phyloP scores from a whole-genome alignment of 2,113 vertebrate species.

The Mustelus asterias region DNA sequence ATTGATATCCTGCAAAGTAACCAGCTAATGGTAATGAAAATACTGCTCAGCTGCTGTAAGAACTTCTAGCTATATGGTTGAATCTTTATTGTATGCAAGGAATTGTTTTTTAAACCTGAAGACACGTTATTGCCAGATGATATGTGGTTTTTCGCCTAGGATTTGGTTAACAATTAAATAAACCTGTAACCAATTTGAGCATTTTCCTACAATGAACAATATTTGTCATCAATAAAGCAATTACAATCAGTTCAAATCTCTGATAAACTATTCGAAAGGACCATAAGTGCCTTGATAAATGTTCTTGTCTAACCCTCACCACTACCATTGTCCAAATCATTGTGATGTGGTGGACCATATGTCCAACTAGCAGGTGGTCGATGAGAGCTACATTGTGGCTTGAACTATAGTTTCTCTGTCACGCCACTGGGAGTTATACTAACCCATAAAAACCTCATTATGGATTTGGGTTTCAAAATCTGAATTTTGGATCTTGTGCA shows the following conservation, averaged over 20 bases:
- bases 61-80: neutral
- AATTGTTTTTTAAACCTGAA: neutral
- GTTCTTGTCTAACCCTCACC: neutral
- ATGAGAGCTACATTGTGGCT: neutral
- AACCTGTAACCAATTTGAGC: neutral
- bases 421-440: neutral
- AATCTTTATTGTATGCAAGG: neutral
- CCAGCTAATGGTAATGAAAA: neutral
- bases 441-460: neutral
- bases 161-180: neutral
- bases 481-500: neutral
- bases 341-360: neutral
- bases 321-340: neutral
- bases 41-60: neutral
- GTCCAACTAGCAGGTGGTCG: neutral
- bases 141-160: neutral
- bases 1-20: neutral
- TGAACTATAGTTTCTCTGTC: neutral
- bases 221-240: neutral
- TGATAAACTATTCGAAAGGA: neutral
- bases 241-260: neutral
- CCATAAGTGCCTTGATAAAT: neutral
- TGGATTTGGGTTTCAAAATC: neutral
- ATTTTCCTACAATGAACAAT: neutral
- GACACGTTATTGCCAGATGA: neutral